phyloP scores from a whole-genome alignment of 1,140 invertebrate genomes.

The Sarcophaga bullata region DNA sequence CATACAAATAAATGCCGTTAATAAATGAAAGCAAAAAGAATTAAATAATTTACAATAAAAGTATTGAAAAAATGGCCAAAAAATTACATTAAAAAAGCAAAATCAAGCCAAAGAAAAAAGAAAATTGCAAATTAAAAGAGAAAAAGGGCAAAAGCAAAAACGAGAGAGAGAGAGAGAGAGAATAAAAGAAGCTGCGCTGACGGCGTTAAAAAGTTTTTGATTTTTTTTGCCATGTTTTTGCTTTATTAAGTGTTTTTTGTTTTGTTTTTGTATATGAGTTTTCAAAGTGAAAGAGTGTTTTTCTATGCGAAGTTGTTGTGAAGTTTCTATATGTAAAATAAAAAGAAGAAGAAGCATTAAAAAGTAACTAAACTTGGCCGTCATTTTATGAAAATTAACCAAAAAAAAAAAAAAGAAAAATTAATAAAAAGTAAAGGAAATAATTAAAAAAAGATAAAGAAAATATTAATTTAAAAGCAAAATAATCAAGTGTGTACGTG shows the following conservation, averaged over 20 bases:
- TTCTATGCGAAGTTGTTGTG: neutral
- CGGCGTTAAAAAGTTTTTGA: conserved; percentile 24
- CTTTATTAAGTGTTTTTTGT: neutral
- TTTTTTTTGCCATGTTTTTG: conserved; percentile 16
- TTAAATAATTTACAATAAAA: neutral
- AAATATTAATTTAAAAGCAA: neutral
- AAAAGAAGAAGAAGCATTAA: conserved; percentile 9
- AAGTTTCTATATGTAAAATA: neutral
- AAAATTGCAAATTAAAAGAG: neutral
- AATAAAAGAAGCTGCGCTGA: conserved; percentile 21
- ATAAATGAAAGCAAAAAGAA: neutral
- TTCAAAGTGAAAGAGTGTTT: conserved; percentile 9
- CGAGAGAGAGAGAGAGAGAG: conserved; percentile 15
- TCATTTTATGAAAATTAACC: conserved; percentile 25
- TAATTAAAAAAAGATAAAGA: neutral
- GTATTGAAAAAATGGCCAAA: neutral
- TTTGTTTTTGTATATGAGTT: neutral
- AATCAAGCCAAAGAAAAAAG: neutral
- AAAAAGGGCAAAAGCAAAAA: neutral
- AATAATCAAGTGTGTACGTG: too few relatives aligned
- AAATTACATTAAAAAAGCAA: neutral
- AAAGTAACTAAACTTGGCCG: conserved; percentile 33
- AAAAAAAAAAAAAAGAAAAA: conserved; percentile 6
- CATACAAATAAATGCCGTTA: neutral
- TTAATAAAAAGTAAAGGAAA: neutral